These are phyloP conservation scores for Apantesis nais DNA, from an alignment of 2,888 invertebrate species.

Conservation along the genomic window DNA sequence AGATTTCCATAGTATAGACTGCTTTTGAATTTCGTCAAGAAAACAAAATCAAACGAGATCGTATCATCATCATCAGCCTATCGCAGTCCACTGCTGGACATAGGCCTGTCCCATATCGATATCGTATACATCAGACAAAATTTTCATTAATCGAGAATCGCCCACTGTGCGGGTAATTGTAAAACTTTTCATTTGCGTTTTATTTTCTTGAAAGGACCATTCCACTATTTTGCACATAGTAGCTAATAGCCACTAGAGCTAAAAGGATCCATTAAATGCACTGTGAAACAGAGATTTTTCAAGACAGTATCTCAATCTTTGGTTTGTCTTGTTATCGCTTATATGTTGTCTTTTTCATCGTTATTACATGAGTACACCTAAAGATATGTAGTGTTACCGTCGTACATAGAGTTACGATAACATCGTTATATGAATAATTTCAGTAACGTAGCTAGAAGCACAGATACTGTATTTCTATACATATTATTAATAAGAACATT, in stretches of 20 bases:
- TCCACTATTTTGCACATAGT: not conserved
- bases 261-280: not conserved
- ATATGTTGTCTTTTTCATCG: conserved; percentile 28
- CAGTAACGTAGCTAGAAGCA: not conserved
- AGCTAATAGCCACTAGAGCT: not conserved
- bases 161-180: not conserved
- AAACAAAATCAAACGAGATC: not conserved
- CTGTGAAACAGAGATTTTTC: not conserved
- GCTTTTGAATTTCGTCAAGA: not conserved
- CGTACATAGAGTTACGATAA: conserved; percentile 18
- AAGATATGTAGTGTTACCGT: conserved; percentile 54
- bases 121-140: not conserved
- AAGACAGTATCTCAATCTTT: conserved; percentile 40
- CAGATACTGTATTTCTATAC: not conserved
- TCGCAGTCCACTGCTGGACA: too few relatives aligned
- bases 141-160: not conserved
- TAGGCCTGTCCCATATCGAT: too few relatives aligned
- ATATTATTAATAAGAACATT: too few relatives aligned
- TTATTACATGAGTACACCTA: conserved; percentile 42
- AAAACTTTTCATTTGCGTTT: not conserved
- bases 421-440: not conserved
- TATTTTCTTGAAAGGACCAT: not conserved
- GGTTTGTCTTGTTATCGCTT: conserved; percentile 38
- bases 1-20: not conserved
- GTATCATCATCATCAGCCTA: too few relatives aligned